Base-by-base conservation (phyloP, 2,888 invertebrate genomes). In the Drosophila setosimentum region DNA sequence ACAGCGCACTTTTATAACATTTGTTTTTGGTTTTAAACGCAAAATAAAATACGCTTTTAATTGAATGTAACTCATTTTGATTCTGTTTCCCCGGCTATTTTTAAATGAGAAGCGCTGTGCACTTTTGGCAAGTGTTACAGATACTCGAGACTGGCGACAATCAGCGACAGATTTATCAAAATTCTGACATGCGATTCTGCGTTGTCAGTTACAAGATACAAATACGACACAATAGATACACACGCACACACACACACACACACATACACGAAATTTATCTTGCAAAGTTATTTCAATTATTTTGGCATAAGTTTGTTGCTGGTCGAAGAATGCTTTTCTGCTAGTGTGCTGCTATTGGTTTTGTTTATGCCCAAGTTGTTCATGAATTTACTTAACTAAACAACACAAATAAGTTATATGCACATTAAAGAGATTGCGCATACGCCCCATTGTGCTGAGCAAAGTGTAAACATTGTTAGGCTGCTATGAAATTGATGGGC, bases 41-140 rank as follows among this genome's bases (percentile, higher is more conserved):
- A 85, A 73, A 66, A 85, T 85, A 75, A 86, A 84, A 84, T 85
- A 84, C 84, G 80, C 69, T 87, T 87, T 85, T 82, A 85, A 85
- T 87, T 85, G 85, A 78, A 87, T 87, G 59, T 62, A 78, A 74
- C 68, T 66, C 70, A 73, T 68, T 70, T 54, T 53, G 33, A 21
- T 24, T 59, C 59, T 69, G 53, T 75, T 69, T 65, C 72, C 72
- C n/a, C 50, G n/a, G 49, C 84, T 84, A 84, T 84, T 84, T 84
- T 63, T 87, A 84, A 75, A 66, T 18, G 16, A 11, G 37, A 27
- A 69, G 72, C 68, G 65, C 51, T 66, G 51, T 69, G 63, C 79
- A 68, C 62, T 80, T 82, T 73, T 80, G 85, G 78, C 83, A 85
- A 78, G 73, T 81, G 71, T 64, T 78, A n/a, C 1, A 33, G 65